Evolutionary conservation across 1,140 invertebrate species (phyloP).

Genomic region (Teleogryllus occipitalis): DNA sequence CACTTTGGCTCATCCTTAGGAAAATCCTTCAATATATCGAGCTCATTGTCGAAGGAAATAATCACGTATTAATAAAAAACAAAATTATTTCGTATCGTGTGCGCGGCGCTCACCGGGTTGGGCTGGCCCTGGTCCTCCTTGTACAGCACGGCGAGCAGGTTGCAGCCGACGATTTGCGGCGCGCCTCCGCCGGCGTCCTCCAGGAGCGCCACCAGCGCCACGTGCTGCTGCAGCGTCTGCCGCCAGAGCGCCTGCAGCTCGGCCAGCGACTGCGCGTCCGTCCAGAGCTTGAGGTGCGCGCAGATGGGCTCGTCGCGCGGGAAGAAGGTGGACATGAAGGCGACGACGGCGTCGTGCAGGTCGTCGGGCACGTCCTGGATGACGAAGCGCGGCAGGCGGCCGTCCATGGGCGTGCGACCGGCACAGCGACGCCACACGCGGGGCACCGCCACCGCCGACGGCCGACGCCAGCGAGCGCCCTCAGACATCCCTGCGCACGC

Average conservation of each 20-base stretch:
- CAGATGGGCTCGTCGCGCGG: slow-evolving; percentile 33
- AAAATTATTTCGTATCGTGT: no score
- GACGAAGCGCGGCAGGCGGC: not conserved
- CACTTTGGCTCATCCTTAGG: no score
- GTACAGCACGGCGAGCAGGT: not conserved
- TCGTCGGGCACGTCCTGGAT: slow-evolving; percentile 34
- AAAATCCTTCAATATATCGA: no score
- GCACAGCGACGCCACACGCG: not conserved
- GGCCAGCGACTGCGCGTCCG: not conserved
- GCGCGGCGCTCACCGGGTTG: not conserved
- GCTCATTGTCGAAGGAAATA: no score
- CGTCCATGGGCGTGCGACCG: not conserved
- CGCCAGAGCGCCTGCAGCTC: not conserved
- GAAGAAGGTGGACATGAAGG: slow-evolving; percentile 27
- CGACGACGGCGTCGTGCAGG: slow-evolving; percentile 31
- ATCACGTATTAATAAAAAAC: no score
- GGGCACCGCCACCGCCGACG: no score
- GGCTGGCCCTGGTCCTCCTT: not conserved
- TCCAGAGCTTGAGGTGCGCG: slow-evolving; percentile 19
- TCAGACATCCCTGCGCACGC: not conserved
- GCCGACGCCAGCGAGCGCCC: not conserved
- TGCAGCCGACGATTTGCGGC: not conserved
- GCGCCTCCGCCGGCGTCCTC: not conserved
- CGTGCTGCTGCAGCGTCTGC: not conserved
- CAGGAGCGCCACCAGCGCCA: slow-evolving; percentile 2